A percentile compares a stretch with the other conserved stretches of the same genome.
Conservation (phyloP, 2,888 invertebrate species). For the Syrista parreyssii region DNA sequence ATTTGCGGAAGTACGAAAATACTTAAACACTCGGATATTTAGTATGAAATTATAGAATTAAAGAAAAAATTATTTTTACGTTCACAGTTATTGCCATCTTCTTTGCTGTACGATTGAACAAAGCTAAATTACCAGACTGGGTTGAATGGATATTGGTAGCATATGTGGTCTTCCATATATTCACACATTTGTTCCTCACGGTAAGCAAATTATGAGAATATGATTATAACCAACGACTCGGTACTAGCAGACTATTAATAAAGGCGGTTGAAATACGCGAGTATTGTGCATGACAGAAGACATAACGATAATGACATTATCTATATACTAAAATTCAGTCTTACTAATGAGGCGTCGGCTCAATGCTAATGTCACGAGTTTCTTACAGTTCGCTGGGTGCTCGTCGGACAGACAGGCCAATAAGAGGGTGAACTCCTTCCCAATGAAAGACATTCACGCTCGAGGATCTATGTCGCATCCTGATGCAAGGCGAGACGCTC, state of each 20-base stretch:
- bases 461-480: constrained; percentile 73
- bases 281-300: neutral
- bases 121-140: constrained; percentile 89
- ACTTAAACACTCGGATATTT: neutral
- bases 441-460: constrained; percentile 85
- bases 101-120: constrained; percentile 87
- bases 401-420: constrained; percentile 79
- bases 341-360: no score
- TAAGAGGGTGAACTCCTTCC: constrained; percentile 83
- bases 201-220: constrained; percentile 69
- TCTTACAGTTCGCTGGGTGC: constrained; percentile 78
- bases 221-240: no score
- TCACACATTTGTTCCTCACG: constrained; percentile 87
- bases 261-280: neutral
- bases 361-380: neutral
- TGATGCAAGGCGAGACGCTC: constrained; percentile 81
- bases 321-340: constrained; percentile 1
- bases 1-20: constrained; percentile 82
- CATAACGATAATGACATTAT: neutral
- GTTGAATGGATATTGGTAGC: constrained; percentile 89
- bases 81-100: constrained; percentile 91
- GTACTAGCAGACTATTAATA: neutral
- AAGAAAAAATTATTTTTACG: constrained; percentile 18
- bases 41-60: neutral
- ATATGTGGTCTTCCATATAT: constrained; percentile 89